Evolutionary conservation across 2,888 invertebrate genomes (phyloP), one percentile per base, ranked within the genome.

Genomic region (Elaeidobius kamerunicus): DNA sequence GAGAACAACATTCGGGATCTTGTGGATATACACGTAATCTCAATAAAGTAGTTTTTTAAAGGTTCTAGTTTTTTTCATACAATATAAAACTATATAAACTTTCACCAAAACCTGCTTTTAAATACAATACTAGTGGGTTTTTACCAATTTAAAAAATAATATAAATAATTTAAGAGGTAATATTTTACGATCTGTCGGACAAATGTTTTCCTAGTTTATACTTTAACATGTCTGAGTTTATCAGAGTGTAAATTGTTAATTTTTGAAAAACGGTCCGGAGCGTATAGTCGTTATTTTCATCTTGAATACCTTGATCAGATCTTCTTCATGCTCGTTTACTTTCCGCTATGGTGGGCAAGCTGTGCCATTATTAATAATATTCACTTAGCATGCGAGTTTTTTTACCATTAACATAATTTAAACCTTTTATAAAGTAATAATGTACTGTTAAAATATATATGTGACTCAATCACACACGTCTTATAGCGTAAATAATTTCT

Each of bases 231-330:
- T 55, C 51, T 55, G 40, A 3, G 32, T n/a, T 28, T 38, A 52
- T 47, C 42, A 52, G 52, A 52, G 19, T 52, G 52, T 52, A n/a
- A 52, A 52, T 35, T 47, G 52, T 52, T 52, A 52, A 52, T 46
- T 47, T 42, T 42, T 36, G 36, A 52, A 52, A 52, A 52, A 52
- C 50, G 50, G 50, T 50, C 39, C n/a, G n/a, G n/a, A n/a, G n/a
- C 38, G 28, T 35, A 38, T 27, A 35, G 4, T 30, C 12, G 38
- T 28, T 34, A 34, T n/a, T 46, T 53, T 47, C 45, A 46, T 45
- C 51, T 42, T 30, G 16, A 5, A 17, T 16, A 16, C 17, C 17
- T 47, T 30, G 34, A 42, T 40, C 49, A 39, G 36, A 54, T 54
- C 44, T 54, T 54, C 44, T 54, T 54, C 44, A 44, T 44, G 50